A percentile compares a stretch with the other conserved stretches of the same genome.
Conservation (phyloP, 92 coral and sea anemone species). For the Pocillopora grandis region DNA sequence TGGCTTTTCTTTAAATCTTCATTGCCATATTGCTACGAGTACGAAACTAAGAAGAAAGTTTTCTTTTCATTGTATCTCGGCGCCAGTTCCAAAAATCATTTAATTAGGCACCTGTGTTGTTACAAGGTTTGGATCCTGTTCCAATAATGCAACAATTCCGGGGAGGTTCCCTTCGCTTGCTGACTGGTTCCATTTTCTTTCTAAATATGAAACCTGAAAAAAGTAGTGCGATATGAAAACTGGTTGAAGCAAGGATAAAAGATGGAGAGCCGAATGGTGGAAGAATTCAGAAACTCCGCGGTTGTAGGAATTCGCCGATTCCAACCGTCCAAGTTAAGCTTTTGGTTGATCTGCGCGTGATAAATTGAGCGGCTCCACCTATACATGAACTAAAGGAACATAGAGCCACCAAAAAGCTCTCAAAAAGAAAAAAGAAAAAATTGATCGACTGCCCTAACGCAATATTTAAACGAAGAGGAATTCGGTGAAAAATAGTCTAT, state of each 20-base stretch:
- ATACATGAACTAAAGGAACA: too few species aligned
- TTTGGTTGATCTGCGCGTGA: neutral
- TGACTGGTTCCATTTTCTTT: slow-evolving; percentile 60
- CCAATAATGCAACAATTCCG: slow-evolving; percentile 45
- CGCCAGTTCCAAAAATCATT: too few species aligned
- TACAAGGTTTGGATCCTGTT: slow-evolving; percentile 55
- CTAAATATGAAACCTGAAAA: slow-evolving; percentile 25
- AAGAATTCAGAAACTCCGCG: neutral
- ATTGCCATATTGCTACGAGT: too few species aligned
- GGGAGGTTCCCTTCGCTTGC: slow-evolving; percentile 56
- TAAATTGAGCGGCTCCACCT: neutral
- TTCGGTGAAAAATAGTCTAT: neutral
- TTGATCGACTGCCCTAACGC: neutral
- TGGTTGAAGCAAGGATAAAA: neutral
- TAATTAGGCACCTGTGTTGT: slow-evolving; percentile 50
- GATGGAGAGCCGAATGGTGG: neutral
- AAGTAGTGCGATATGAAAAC: neutral
- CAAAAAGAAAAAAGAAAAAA: neutral
- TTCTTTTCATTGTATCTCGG: too few species aligned
- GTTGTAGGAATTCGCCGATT: too few species aligned
- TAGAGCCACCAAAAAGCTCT: too few species aligned
- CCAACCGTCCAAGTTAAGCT: too few species aligned
- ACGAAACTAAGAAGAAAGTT: too few species aligned
- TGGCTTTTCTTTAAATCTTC: too few species aligned
- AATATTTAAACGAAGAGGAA: neutral